Conservation (phyloP, 2,797 vertebrate species). For the Labeo calbasu region DNA sequence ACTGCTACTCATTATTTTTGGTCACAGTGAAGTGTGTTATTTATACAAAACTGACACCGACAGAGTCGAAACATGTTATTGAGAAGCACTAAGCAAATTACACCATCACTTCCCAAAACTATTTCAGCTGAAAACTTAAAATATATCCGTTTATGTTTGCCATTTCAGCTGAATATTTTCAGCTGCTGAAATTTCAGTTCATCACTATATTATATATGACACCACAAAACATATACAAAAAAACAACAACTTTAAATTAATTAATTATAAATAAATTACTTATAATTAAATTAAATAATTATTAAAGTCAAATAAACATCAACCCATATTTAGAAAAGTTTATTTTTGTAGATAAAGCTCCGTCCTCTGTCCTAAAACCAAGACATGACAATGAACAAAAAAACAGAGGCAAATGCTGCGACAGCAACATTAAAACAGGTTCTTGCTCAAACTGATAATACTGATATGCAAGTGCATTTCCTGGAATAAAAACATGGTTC, state of each 20-base stretch:
- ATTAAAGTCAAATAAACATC: neutral
- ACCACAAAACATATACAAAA: too few species aligned
- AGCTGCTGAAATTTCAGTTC: neutral
- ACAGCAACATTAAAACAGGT: neutral
- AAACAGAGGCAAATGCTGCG: neutral
- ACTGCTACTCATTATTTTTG: too few species aligned
- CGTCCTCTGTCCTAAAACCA: neutral
- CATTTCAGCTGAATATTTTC: neutral
- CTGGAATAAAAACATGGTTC: conserved; percentile 5
- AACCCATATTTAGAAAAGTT: neutral
- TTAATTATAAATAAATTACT: neutral
- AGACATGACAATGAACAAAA: neutral
- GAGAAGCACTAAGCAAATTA: neutral
- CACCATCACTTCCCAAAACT: neutral
- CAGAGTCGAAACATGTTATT: too few species aligned
- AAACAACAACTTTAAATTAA: too few species aligned
- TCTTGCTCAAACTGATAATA: neutral
- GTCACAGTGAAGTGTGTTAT: too few species aligned
- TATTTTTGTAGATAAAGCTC: neutral
- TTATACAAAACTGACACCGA: too few species aligned
- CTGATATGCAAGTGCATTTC: neutral
- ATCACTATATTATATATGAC: neutral
- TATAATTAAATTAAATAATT: neutral
- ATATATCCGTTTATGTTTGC: neutral
- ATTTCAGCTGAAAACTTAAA: neutral